Base-by-base conservation (phyloP, 2,113 vertebrate genomes). In the Leptobrachium leishanense region DNA sequence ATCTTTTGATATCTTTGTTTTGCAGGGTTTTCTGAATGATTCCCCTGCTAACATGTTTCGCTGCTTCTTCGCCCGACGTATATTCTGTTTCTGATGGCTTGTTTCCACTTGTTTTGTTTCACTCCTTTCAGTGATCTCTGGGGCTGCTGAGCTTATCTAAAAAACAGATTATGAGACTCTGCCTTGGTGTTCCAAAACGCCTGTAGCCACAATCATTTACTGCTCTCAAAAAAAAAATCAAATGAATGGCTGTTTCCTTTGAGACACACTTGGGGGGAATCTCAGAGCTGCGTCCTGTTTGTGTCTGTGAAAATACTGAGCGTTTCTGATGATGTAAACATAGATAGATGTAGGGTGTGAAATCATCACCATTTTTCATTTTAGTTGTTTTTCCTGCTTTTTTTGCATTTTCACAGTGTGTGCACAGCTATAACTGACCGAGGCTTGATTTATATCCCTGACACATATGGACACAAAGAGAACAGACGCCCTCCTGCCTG, bases 151-250 rank as follows among this genome's bases (percentile, higher is more conserved):
- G 55, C 65, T 57, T 46, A 68, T 67, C 15, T 3, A 43, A 2
- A 43, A 79, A 65, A 71, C 64, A 43, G 77, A 73, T 74, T 79
- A 70, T 7, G 11, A 70, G 43, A 44, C 10, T 44, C 43, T 70
- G 43, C 43, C 9, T 15, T n/a, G 1, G 62, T 64, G 62, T 39
- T 64, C 20, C 62, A 64, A 64, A 64, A 39, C 9, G 67, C 53
- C 55, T 9, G 74, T 62, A 67, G 76, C 67, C 68, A 77, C 43
- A 77, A 77, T 77, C n/a, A 69, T 69, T 11, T 39, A 53, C 54
- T 39, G 50, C 39, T 57, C 65, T 43, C 54, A 15, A 39, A 31
- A 77, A 43, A 15, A 39, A 31, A 77, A 43, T 77, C 43, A 69
- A 77, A 70, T 77, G 20, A 69, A 77, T 69, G 55, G 50, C 20